A percentile compares a stretch with the other conserved stretches of the same genome.
Evolutionary conservation across 2,797 vertebrate genomes (phyloP).

Genomic region (Botia almorhae): DNA sequence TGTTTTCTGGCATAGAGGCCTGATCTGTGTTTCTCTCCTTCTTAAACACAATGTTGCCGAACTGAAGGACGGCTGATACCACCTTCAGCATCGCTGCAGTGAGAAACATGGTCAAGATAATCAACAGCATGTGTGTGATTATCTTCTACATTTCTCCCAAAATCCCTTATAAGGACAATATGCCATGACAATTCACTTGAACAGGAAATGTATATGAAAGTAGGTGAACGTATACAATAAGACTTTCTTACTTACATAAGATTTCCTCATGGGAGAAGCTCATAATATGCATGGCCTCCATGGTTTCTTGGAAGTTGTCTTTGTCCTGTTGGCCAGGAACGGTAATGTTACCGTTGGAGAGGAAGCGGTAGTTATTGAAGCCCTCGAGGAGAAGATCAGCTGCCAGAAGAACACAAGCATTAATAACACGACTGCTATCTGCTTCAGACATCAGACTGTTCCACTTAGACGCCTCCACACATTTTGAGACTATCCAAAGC

Average conservation of each 20-base stretch:
- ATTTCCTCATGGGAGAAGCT: slow-evolving; percentile 96
- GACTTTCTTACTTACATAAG: slow-evolving; percentile 78
- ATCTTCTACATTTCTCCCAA: too few species aligned
- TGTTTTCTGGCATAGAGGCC: slow-evolving; percentile 98
- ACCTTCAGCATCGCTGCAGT: slow-evolving; percentile 93
- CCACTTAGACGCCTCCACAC: background rate
- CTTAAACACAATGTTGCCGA: slow-evolving; percentile 97
- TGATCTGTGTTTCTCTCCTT: slow-evolving; percentile 98
- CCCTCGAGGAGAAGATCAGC: slow-evolving; percentile 96
- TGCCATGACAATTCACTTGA: too few species aligned
- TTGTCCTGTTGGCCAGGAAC: slow-evolving; percentile 99
- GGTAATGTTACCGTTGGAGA: slow-evolving; percentile 94
- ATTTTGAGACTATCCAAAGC: background rate
- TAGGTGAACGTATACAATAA: too few species aligned
- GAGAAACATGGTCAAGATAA: slow-evolving; percentile 29
- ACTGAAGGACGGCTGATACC: slow-evolving; percentile 95
- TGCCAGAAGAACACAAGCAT: slow-evolving; percentile 66
- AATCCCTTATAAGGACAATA: too few species aligned
- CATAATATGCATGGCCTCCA: slow-evolving; percentile 99
- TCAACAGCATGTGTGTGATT: background rate
- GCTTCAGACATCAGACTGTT: background rate
- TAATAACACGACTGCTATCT: background rate
- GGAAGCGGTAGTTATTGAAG: slow-evolving; percentile 94
- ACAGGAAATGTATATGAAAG: too few species aligned
- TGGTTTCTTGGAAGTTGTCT: slow-evolving; percentile 98